Percentiles rank a stretch among this genome's conserved stretches.
Evolutionary conservation across 2,888 invertebrate genomes (phyloP).

Genomic region (Didymodactylos carnosus): DNA sequence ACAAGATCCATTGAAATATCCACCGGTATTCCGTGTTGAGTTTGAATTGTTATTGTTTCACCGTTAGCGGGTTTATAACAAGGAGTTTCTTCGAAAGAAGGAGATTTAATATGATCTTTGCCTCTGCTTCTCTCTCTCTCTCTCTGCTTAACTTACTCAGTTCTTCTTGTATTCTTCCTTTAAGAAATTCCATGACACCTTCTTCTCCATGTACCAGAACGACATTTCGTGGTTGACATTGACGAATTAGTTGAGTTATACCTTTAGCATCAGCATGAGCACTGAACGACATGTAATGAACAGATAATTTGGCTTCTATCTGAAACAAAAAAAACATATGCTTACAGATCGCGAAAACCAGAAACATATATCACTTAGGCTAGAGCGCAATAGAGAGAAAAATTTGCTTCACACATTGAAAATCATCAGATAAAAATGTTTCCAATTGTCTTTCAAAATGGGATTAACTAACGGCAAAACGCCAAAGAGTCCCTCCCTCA

Average conservation of each 20-base stretch:
- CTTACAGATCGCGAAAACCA: background rate
- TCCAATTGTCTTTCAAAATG: background rate
- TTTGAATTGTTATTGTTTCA: conserved; percentile 70
- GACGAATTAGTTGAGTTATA: conserved; percentile 90
- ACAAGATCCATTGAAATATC: conserved; percentile 50
- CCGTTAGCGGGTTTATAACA: conserved; percentile 96
- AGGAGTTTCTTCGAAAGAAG: conserved; percentile 50
- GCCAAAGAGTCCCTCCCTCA: too few species aligned
- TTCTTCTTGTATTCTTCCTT: conserved; percentile 59
- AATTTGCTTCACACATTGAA: background rate
- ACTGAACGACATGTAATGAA: conserved; percentile 85
- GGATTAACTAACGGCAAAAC: too few species aligned
- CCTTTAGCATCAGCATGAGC: conserved; percentile 99
- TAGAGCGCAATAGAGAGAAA: background rate
- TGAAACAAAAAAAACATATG: conserved; percentile 38
- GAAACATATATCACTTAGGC: background rate
- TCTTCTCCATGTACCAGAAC: conserved; percentile 94
- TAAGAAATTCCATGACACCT: conserved; percentile 89
- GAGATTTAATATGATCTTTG: too few species aligned
- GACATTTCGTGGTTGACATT: conserved; percentile 87
- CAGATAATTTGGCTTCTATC: conserved; percentile 37
- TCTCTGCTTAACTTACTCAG: conserved; percentile 1
- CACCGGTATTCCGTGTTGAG: conserved; percentile 65
- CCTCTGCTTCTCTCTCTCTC: too few species aligned
- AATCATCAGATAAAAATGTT: background rate